phyloP scores from a whole-genome alignment of 2,113 vertebrate species.

The Triplophysa rosa region DNA sequence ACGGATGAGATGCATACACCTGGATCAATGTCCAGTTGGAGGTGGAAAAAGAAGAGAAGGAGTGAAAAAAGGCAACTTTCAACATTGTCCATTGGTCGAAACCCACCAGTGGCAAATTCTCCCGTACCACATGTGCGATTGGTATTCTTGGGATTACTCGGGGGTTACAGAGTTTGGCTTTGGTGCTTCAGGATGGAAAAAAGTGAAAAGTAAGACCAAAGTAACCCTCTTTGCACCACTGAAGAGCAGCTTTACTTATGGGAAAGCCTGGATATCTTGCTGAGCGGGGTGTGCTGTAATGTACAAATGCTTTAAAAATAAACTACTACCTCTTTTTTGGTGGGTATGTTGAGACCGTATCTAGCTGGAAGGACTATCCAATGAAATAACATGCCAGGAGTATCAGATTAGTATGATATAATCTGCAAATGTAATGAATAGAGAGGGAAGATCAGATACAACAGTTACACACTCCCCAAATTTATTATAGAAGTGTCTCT shows the following conservation, averaged over 20 bases:
- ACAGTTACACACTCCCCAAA: constrained; percentile 51
- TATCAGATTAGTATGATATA: constrained; percentile 57
- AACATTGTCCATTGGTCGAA: constrained; percentile 66
- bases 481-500: constrained; percentile 56
- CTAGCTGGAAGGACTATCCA: constrained; percentile 50
- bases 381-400: constrained; percentile 56
- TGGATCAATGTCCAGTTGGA: constrained; percentile 80
- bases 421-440: constrained; percentile 61
- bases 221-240: constrained; percentile 25
- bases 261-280: constrained; percentile 45
- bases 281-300: constrained; percentile 39
- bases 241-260: constrained; percentile 35
- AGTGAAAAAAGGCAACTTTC: constrained; percentile 76
- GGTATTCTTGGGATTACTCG: constrained; percentile 47
- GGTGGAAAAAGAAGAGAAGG: constrained; percentile 68
- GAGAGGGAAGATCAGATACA: constrained; percentile 52
- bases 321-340: constrained; percentile 16
- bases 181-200: constrained; percentile 49
- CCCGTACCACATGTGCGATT: constrained; percentile 55
- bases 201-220: constrained; percentile 44
- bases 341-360: constrained; percentile 46
- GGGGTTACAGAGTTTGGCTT: constrained; percentile 51
- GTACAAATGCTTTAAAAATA: constrained; percentile 48
- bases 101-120: constrained; percentile 70
- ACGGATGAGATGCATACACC: constrained; percentile 69